Evolutionary conservation across 2,113 vertebrate species (phyloP).

Genomic region (Rutilus rutilus): DNA sequence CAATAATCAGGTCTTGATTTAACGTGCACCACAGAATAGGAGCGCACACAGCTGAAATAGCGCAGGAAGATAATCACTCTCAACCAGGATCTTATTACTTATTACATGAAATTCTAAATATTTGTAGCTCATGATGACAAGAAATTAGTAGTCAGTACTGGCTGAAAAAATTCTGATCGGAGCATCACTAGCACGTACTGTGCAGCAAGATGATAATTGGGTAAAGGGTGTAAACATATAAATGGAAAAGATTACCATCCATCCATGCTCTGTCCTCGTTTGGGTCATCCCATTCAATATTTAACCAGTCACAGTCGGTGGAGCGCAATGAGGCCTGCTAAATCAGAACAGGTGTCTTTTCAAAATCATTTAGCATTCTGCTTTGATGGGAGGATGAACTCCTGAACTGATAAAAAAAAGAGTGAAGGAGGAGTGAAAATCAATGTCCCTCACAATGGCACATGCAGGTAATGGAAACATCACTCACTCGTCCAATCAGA

Average conservation of each 20-base stretch:
- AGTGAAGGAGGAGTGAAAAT: constrained; percentile 37
- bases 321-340: constrained; percentile 27
- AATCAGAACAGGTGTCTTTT: constrained; percentile 55
- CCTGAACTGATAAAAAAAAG: constrained; percentile 46
- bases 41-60: no score
- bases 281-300: constrained; percentile 42
- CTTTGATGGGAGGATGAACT: constrained; percentile 49
- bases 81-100: no score
- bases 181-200: not conserved
- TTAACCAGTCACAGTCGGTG: constrained; percentile 49
- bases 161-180: no score
- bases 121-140: no score
- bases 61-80: no score
- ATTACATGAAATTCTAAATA: no score
- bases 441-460: constrained; percentile 56
- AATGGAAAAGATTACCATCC: constrained; percentile 32
- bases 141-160: no score
- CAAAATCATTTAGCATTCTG: constrained; percentile 50
- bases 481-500: constrained; percentile 61
- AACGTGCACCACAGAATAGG: no score
- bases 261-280: constrained; percentile 4
- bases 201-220: not conserved
- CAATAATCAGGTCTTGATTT: no score
- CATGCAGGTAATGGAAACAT: constrained; percentile 56
- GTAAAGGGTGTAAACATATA: constrained; percentile 17